These are phyloP conservation scores for Aspidoscelis tigris DNA, from an alignment of 2,113 vertebrate genomes.

Conservation along the genomic window DNA sequence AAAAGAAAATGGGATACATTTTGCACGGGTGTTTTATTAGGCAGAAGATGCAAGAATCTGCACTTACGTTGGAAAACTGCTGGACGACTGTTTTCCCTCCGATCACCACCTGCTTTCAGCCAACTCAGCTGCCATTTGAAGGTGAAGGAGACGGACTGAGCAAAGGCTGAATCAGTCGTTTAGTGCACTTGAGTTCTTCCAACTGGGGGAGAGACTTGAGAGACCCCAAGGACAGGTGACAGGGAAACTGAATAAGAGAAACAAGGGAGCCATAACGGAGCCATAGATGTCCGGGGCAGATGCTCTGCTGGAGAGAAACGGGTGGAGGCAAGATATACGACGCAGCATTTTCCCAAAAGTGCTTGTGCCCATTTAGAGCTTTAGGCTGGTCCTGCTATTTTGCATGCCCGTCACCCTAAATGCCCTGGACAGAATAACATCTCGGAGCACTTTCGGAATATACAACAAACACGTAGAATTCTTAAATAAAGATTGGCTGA, in stretches of 20 bases:
- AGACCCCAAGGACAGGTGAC: slow-evolving; percentile 41
- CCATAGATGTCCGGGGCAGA: slow-evolving; percentile 23
- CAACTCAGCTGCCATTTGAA: slow-evolving; percentile 38
- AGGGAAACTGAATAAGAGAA: slow-evolving; percentile 52
- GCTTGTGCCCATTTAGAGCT: not conserved
- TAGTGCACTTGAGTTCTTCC: slow-evolving; percentile 46
- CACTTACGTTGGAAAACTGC: slow-evolving; percentile 49
- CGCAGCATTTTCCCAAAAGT: not conserved
- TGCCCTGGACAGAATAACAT: not conserved
- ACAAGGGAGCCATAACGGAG: slow-evolving; percentile 24
- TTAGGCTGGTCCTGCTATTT: not conserved
- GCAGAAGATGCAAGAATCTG: slow-evolving; percentile 10
- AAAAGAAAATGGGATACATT: slow-evolving; percentile 49
- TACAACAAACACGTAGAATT: too few relatives aligned
- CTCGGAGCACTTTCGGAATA: too few relatives aligned
- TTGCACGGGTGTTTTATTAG: slow-evolving; percentile 35
- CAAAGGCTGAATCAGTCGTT: slow-evolving; percentile 47
- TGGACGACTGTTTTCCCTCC: not conserved
- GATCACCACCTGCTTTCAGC: slow-evolving; percentile 10
- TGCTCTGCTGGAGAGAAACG: not conserved
- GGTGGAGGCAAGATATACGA: slow-evolving; percentile 24
- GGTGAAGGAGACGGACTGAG: slow-evolving; percentile 58
- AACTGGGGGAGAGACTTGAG: slow-evolving; percentile 45
- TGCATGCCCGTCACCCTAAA: not conserved
- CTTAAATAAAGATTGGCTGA: not conserved